Conservation (phyloP, 2,113 vertebrate species). For the Octodon degus region DNA sequence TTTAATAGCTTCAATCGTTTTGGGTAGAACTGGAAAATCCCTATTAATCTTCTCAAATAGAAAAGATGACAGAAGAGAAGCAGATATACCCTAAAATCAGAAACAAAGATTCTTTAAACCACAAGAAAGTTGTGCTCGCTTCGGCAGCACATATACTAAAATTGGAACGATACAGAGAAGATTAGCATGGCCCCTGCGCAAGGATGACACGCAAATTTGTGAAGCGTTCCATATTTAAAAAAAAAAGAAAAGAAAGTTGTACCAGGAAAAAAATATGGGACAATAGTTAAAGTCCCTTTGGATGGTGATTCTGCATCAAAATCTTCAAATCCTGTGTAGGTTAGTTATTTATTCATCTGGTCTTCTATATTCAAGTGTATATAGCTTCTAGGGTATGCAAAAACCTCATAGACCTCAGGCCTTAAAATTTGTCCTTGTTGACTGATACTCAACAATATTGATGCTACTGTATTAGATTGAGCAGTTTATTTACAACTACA, state of each 20-base stretch:
- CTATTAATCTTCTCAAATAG: conserved; percentile 34
- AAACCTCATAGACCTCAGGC: conserved; percentile 28
- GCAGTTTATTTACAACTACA: conserved; percentile 77
- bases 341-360: background rate
- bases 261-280: background rate
- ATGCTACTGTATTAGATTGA: conserved; percentile 77
- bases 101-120: background rate
- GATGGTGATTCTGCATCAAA: background rate
- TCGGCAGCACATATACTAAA: no score
- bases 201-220: no score
- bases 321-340: background rate
- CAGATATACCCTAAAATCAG: background rate
- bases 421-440: conserved; percentile 63
- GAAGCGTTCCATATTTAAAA: no score
- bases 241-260: background rate
- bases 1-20: conserved; percentile 13
- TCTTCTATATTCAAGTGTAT: background rate
- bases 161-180: no score
- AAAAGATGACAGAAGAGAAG: background rate
- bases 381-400: background rate
- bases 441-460: conserved; percentile 74
- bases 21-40: background rate
- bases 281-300: conserved; percentile 36
- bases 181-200: no score
- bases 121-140: background rate